Evolutionary conservation across 2,113 vertebrate species (phyloP).

Genomic region (human): GRCh38 chr19:17011501-17012000

Average conservation of each 20-base stretch:
- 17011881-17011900: background rate
- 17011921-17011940: accelerated
- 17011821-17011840: background rate
- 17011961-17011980: background rate
- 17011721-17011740: constrained; percentile 93
- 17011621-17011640: constrained; percentile 96
- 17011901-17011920: background rate
- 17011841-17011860: background rate
- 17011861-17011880: no score
- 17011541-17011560: accelerated
- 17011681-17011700: constrained; percentile 91
- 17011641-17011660: constrained; percentile 92
- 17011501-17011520: constrained; percentile 93
- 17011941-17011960: background rate
- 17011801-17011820: background rate
- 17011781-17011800: background rate
- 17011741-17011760: constrained; percentile 92
- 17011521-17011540: background rate
- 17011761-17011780: background rate
- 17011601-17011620: constrained; percentile 94
- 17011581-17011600: constrained; percentile 88
- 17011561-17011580: accelerated
- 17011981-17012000: no score
- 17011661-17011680: constrained; percentile 94
- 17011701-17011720: constrained; percentile 91